phyloP scores from a whole-genome alignment of 2,113 vertebrate genomes.

The Nesospiza acunhae region DNA sequence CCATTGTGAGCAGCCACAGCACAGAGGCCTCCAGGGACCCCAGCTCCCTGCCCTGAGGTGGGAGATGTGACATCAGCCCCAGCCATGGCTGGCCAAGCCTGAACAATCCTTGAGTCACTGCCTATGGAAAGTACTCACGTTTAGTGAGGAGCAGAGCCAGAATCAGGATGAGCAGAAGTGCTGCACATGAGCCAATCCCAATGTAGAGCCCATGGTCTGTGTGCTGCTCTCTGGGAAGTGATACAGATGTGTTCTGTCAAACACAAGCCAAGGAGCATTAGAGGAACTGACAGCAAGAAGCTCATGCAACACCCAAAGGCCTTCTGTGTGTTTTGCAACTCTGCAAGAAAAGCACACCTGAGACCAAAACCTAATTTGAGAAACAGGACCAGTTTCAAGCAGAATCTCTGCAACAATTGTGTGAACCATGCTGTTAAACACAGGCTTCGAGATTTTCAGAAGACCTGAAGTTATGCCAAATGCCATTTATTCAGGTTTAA shows the following conservation, averaged over 20 bases:
- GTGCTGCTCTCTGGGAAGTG: not conserved
- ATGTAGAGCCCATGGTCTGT: not conserved
- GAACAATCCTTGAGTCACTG: not conserved
- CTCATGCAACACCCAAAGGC: not conserved
- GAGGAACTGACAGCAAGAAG: not conserved
- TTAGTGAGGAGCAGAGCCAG: not conserved
- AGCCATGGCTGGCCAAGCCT: not conserved
- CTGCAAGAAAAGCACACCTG: not conserved
- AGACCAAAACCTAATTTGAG: not conserved
- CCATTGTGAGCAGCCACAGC: not conserved
- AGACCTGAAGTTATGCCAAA: not conserved
- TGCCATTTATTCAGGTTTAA: not conserved
- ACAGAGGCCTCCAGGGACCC: not conserved
- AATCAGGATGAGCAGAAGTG: not conserved
- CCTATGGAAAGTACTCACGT: constrained; percentile 34
- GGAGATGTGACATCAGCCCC: not conserved
- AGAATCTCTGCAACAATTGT: not conserved
- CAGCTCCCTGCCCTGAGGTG: not conserved
- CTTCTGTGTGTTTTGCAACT: not conserved
- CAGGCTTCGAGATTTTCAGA: not conserved
- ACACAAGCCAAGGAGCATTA: not conserved
- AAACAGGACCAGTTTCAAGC: not conserved
- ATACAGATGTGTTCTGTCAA: not conserved
- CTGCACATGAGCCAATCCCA: not conserved
- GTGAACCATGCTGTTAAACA: not conserved